These are phyloP conservation scores for Drosophila jambulina DNA, from an alignment of 1,140 invertebrate genomes.

Conservation along the genomic window DNA sequence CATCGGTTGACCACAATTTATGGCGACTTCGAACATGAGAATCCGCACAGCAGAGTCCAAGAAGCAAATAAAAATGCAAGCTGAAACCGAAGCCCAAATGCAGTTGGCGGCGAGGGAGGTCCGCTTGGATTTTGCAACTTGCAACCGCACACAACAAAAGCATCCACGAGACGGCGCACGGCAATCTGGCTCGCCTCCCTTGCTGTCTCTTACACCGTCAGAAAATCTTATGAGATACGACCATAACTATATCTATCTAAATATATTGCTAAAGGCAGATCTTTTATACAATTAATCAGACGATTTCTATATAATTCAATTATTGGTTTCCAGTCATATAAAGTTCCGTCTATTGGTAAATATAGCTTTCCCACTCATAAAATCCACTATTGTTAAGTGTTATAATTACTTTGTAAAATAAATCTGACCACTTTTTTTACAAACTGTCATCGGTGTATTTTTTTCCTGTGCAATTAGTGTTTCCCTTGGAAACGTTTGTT, in stretches of 20 bases:
- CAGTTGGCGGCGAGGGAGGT: constrained; percentile 40
- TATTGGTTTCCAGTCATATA: no score
- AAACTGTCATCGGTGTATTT: not conserved
- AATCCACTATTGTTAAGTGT: no score
- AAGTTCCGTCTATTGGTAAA: no score
- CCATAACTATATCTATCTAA: no score
- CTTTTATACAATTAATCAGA: no score
- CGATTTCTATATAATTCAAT: no score
- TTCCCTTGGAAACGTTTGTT: constrained; percentile 58
- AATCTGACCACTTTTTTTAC: not conserved
- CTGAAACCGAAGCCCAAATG: constrained; percentile 43
- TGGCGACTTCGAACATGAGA: constrained; percentile 79
- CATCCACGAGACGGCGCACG: constrained; percentile 46
- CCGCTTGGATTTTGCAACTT: constrained; percentile 68
- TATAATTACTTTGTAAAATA: not conserved
- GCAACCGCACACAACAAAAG: constrained; percentile 65
- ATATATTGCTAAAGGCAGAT: no score
- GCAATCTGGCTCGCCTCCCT: constrained; percentile 25
- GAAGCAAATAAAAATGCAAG: constrained; percentile 52
- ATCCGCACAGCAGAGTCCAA: constrained; percentile 66
- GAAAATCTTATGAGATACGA: not conserved
- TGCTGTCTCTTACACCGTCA: not conserved
- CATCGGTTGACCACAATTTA: constrained; percentile 83
- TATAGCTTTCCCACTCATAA: no score
- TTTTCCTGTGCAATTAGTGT: constrained; percentile 41